Conservation (phyloP, 2,797 vertebrate genomes). For the Crocidura indochinensis region DNA sequence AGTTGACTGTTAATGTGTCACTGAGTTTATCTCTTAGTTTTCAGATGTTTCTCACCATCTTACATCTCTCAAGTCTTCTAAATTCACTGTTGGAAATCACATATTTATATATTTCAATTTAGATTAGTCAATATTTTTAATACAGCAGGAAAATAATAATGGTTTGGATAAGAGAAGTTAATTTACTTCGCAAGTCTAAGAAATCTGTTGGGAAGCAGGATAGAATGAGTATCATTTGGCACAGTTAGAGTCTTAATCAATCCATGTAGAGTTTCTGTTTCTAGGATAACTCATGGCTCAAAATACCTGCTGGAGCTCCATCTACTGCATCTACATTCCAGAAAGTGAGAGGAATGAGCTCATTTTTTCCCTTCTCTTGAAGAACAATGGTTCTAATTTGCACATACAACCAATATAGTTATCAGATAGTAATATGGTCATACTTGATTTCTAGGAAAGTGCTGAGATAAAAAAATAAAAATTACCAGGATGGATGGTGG, state of each 20-base stretch:
- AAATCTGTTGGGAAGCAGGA: not conserved
- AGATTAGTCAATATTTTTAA: not conserved
- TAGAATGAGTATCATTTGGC: not conserved
- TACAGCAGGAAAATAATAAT: not conserved
- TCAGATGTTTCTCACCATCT: not conserved
- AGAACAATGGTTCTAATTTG: conserved; percentile 35
- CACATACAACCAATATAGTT: not conserved
- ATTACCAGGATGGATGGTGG: too few relatives aligned
- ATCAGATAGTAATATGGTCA: not conserved
- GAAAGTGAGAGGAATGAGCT: not conserved
- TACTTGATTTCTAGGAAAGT: conserved; percentile 10
- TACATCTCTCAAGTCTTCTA: not conserved
- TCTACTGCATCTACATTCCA: not conserved
- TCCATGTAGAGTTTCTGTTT: not conserved
- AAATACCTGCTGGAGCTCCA: not conserved
- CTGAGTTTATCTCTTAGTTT: not conserved
- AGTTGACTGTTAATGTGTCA: not conserved
- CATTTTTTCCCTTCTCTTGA: conserved; percentile 28
- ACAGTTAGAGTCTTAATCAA: not conserved
- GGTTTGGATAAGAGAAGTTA: not conserved
- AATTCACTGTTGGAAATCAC: not conserved
- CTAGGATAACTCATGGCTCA: not conserved
- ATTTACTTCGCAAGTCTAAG: conserved; percentile 14
- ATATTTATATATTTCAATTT: not conserved
- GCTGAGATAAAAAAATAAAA: conserved; percentile 20